Base-by-base conservation (phyloP, 2,113 vertebrate genomes). In the Sprattus sprattus region DNA sequence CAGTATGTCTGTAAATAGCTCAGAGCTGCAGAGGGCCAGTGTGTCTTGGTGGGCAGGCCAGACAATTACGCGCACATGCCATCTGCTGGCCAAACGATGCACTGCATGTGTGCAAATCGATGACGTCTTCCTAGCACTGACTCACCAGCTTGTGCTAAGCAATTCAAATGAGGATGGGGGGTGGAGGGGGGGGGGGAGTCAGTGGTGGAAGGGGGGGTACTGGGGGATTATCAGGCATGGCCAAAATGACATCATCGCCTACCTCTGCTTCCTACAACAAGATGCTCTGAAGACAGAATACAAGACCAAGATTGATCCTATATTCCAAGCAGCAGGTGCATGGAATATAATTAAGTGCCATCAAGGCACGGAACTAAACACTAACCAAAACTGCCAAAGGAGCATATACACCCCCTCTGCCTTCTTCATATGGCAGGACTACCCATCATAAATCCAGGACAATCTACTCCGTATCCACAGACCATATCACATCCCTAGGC, bases 71-170 rank as follows among this genome's bases (percentile, higher is more conserved):
- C 71, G 15, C 28, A 39, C 11, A 3, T 15, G 71, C 71, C 71
- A 78, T 78, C 71, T 78, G 71, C 28, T 78, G 71, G 71, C 13
- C 71, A 39, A 39, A 78, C 13, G 9, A 0, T 39, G 28, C 13
- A 15, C 5, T 78, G 28, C 28, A 78, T 0, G 32, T 5, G 71
- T 10, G 15, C 71, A 78, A 78, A 39, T 39, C 71, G 2, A 16
- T 78, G 28, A 78, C 28, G 71, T 39, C 0, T 11, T 39, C 13
- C 32, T 1, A 78, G 6, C 71, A 78, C 71, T 78, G 28, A 78
- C 71, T 78, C 71, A 78, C 32, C 71, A 13, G 28, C 64, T 71
- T 71, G 64, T 71, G 64, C 71, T 15, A 78, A 78, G 71, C 71
- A 78, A 67, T 67, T 67, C 28, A 67, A 67, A 18, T 54, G 52